Evolutionary conservation across 2,888 invertebrate genomes (phyloP).

Genomic region (Hyalella azteca): DNA sequence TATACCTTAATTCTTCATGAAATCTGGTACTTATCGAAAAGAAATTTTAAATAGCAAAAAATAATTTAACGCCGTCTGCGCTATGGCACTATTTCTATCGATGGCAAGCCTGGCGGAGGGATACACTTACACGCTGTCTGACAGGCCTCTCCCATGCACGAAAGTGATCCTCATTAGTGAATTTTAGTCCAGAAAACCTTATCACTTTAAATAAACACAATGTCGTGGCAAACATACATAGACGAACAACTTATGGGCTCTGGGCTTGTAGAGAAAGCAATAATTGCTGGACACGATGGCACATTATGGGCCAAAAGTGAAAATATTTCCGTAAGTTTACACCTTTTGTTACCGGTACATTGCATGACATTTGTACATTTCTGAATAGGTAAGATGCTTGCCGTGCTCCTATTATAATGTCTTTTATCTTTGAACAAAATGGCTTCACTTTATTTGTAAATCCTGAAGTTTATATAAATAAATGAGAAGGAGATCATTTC

Average conservation of each 20-base stretch:
- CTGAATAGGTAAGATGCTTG: too few relatives aligned
- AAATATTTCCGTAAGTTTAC: slow-evolving; percentile 57
- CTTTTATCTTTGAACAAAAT: too few relatives aligned
- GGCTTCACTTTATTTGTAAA: too few relatives aligned
- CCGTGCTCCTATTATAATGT: too few relatives aligned
- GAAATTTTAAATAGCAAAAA: too few relatives aligned
- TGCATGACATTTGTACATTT: not conserved
- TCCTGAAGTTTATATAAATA: too few relatives aligned
- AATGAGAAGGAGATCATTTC: too few relatives aligned
- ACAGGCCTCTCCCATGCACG: slow-evolving; percentile 25
- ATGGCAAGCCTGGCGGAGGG: not conserved
- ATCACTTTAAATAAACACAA: slow-evolving; percentile 26
- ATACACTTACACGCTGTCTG: slow-evolving; percentile 27
- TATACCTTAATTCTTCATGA: too few relatives aligned
- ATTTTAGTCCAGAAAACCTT: slow-evolving; percentile 15
- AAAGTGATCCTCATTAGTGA: slow-evolving; percentile 10
- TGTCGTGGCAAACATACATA: slow-evolving; percentile 58
- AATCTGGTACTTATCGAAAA: too few relatives aligned
- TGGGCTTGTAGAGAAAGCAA: slow-evolving; percentile 54
- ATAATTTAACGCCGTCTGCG: too few relatives aligned
- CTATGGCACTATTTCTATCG: too few relatives aligned
- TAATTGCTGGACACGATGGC: slow-evolving; percentile 58
- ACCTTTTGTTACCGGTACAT: not conserved
- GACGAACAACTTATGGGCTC: slow-evolving; percentile 58
- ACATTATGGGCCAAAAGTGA: slow-evolving; percentile 58